A percentile compares a stretch with the other conserved stretches of the same genome.
These are phyloP conservation scores for Hepsetus odoe DNA, from an alignment of 2,113 vertebrate species.

Conservation along the genomic window DNA sequence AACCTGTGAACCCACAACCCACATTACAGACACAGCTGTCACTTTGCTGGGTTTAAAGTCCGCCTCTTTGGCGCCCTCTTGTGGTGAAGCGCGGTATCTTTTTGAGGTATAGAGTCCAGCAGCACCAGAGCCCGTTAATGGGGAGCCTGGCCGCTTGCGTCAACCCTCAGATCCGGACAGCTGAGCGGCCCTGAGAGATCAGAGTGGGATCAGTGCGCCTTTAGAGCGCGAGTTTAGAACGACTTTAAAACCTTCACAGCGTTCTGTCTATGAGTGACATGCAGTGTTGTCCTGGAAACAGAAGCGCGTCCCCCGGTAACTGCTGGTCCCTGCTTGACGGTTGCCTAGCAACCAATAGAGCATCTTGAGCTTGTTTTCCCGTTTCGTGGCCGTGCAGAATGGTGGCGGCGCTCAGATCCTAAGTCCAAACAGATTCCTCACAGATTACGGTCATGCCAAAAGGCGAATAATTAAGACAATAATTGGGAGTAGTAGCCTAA, in stretches of 20 bases:
- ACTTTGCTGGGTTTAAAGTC: no score
- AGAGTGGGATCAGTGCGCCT: background rate
- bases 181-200: background rate
- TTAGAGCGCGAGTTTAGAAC: background rate
- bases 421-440: background rate
- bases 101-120: no score
- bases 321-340: constrained; percentile 48
- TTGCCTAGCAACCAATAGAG: constrained; percentile 66
- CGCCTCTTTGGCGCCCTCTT: constrained; percentile 1
- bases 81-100: background rate
- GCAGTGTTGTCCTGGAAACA: constrained; percentile 66
- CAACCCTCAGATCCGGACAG: no score
- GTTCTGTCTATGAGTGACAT: background rate
- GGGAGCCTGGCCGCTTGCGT: no score
- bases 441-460: background rate
- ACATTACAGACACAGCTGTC: background rate
- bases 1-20: no score
- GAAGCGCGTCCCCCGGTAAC: constrained; percentile 75
- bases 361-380: constrained; percentile 52
- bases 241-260: background rate
- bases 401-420: constrained; percentile 21
- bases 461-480: background rate
- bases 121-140: no score
- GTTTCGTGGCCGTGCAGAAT: constrained; percentile 26
- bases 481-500: background rate